Percentiles rank a stretch among this genome's conserved stretches.
phyloP scores from a whole-genome alignment of 2,888 invertebrate species.

The Ophion ventricosus region DNA sequence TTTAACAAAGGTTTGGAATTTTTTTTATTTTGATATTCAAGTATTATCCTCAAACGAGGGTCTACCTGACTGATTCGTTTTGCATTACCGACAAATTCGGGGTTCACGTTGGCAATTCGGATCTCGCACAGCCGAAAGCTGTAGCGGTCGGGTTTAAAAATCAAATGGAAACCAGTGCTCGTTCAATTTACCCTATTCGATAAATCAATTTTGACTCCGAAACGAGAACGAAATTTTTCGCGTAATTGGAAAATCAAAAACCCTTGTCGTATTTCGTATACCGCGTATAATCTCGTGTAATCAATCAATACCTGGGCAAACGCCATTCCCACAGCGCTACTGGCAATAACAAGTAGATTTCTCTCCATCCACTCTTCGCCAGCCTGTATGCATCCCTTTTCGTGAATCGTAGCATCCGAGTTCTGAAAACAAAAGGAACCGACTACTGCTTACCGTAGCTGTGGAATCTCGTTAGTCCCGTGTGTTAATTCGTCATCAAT shows the following conservation, averaged over 20 bases:
- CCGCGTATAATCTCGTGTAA: constrained; percentile 18
- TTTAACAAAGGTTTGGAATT: too few species aligned
- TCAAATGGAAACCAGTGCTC: too few species aligned
- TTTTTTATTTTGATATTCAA: too few species aligned
- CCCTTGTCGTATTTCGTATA: neutral
- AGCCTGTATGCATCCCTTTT: constrained; percentile 96
- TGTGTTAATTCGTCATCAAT: constrained; percentile 31
- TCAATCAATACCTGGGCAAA: constrained; percentile 92
- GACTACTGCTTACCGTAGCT: constrained; percentile 74
- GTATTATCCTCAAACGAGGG: too few species aligned
- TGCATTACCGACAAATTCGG: too few species aligned
- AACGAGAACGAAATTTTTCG: too few species aligned
- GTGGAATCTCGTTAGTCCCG: constrained; percentile 58
- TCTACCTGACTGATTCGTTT: too few species aligned
- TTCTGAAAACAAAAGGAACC: constrained; percentile 84
- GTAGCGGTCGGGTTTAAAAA: too few species aligned
- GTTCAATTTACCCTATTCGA: too few species aligned
- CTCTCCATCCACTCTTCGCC: constrained; percentile 98
- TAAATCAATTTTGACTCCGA: neutral
- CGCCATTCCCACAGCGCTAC: constrained; percentile 93
- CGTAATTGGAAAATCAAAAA: neutral
- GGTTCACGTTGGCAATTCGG: too few species aligned
- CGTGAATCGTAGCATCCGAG: constrained; percentile 92
- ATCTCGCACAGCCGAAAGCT: too few species aligned
- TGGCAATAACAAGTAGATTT: constrained; percentile 96